phyloP scores from a whole-genome alignment of 92 coral and sea anemone genomes.

The Bergia sp. region DNA sequence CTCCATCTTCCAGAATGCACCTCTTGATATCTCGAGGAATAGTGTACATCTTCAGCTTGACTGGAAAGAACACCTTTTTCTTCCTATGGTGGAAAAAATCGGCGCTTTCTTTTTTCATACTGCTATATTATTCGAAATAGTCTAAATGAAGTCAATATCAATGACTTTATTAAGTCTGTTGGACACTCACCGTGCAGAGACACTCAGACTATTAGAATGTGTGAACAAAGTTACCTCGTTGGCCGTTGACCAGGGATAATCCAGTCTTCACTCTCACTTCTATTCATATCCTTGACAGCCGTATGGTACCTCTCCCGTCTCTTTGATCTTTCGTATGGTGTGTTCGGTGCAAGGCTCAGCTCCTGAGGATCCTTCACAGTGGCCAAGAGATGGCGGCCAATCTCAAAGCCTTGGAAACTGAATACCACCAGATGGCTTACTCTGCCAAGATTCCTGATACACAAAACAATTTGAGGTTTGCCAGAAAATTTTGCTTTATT shows the following conservation, averaged over 20 bases:
- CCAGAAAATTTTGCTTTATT: neutral
- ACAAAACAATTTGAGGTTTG: neutral
- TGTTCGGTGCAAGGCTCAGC: slow-evolving; percentile 60
- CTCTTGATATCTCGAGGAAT: slow-evolving; percentile 86
- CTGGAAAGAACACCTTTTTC: slow-evolving; percentile 75
- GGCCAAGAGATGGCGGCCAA: slow-evolving; percentile 80
- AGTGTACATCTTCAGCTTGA: slow-evolving; percentile 76
- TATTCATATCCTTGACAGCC: slow-evolving; percentile 56
- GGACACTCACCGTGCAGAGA: too few species aligned
- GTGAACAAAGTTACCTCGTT: slow-evolving; percentile 54
- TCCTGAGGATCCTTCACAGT: slow-evolving; percentile 71
- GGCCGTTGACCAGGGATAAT: slow-evolving; percentile 95
- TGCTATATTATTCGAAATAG: neutral
- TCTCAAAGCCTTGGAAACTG: slow-evolving; percentile 82
- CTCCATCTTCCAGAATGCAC: slow-evolving; percentile 75
- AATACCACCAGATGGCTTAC: slow-evolving; percentile 83
- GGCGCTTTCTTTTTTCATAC: neutral
- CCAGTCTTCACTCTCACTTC: slow-evolving; percentile 67
- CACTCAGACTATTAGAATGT: neutral
- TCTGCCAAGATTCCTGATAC: slow-evolving; percentile 75
- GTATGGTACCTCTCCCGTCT: slow-evolving; percentile 59
- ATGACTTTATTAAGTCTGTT: too few species aligned
- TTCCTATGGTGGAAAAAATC: slow-evolving; percentile 57
- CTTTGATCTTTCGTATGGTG: slow-evolving; percentile 74
- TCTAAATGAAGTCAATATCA: too few species aligned